Base-by-base conservation (phyloP, 2,113 vertebrate genomes). In the Varanus komodoensis region DNA sequence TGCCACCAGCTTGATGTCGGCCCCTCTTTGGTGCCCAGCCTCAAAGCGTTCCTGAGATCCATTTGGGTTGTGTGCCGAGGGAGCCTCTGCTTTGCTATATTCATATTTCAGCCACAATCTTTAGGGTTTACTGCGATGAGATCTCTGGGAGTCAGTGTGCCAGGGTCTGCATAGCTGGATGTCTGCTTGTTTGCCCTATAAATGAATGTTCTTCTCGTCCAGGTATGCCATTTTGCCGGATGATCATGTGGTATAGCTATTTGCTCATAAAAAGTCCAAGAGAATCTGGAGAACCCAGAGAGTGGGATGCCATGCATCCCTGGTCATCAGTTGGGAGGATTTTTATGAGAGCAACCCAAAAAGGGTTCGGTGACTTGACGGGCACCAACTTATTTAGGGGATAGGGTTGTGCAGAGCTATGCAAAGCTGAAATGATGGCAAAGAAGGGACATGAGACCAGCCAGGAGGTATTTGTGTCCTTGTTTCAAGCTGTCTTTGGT, bases 291-390 rank as follows among this genome's bases (percentile, higher is more conserved):
- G 61, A 79, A 14, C 48, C 1, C 1, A 27, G 48, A 25, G 19
- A 81, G 52, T 14, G 57, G 34, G 67, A 82, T 89, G 61, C 89
- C 64, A 25, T 52, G 48, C 48, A 15, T 23, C 61, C 85, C n/a
- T 79, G 74, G 5, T 71, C 48, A 77, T 67, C 11, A 11, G 82
- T 29, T 29, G 38, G 27, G 48, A 23, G 67, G 44, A 82, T 82
- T 89, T 77, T 74, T 89, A 82, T 19, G 52, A 44, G 79, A 89
- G 80, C 80, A 61, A 74, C n/a, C 32, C 6, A 77, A 89, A 69
- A 21, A 29, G 68, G 87, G 25, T 74, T 29, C 3, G 17, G 9
- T 7, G 48, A 23, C 32, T 78, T 1, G 29, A 38, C 17, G 77
- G 61, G 27, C 68, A 27, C 25, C 5, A 3, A 50, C 75, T 69